phyloP scores from a whole-genome alignment of 2,888 invertebrate genomes.

The Sphaerophoria rueppellii region DNA sequence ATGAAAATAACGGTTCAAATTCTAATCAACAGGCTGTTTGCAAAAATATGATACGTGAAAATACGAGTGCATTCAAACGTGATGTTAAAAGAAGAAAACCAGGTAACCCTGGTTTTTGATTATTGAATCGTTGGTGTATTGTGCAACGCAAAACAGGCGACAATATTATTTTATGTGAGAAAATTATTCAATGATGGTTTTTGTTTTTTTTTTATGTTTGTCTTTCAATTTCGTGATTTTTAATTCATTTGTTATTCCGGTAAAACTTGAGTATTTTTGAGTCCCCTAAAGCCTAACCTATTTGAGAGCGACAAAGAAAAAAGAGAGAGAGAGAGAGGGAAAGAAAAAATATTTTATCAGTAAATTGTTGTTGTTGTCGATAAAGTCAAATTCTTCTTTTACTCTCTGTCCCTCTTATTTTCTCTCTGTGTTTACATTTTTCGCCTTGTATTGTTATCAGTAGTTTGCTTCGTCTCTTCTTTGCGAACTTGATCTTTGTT shows the following conservation, averaged over 20 bases:
- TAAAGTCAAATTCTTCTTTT: conserved; percentile 6
- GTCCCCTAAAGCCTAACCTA: neutral
- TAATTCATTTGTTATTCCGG: conserved; percentile 25
- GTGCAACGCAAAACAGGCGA: conserved; percentile 31
- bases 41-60: neutral
- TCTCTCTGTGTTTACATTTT: conserved; percentile 60
- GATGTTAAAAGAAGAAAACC: neutral
- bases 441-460: conserved; percentile 55
- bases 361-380: conserved; percentile 12
- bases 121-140: conserved; percentile 13
- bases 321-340: conserved; percentile 29
- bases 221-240: neutral
- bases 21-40: too few species aligned
- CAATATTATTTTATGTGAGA: conserved; percentile 32
- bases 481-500: conserved; percentile 63
- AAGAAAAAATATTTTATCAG: conserved; percentile 25
- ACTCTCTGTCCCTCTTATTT: conserved; percentile 16
- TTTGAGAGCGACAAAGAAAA: conserved; percentile 35
- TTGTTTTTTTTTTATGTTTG: neutral
- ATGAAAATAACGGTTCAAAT: too few species aligned
- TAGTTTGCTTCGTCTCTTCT: conserved; percentile 6
- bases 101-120: conserved; percentile 28
- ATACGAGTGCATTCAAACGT: neutral
- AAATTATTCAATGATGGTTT: conserved; percentile 51
- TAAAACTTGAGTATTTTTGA: conserved; percentile 6